Base-by-base conservation (phyloP, 2,113 vertebrate species). In the Grantiella picta region DNA sequence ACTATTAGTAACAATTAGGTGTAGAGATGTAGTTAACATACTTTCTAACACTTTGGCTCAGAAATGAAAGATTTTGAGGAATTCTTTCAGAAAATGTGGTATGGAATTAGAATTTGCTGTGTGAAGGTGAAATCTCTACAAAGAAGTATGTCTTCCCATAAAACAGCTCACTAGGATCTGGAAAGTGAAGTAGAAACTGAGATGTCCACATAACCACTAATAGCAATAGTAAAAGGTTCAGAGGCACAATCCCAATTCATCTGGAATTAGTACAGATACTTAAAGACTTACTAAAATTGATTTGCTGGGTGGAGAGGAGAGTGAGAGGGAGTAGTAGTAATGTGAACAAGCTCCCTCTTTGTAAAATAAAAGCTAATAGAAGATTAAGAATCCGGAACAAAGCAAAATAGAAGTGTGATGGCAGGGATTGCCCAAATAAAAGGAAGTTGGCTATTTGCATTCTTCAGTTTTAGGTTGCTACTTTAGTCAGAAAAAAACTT, bases 231-330 rank as follows among this genome's bases (percentile, higher is more conserved):
- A 44, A 89, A 75, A 57, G 12, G 16, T 10, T 16, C 14, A 79
- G 42, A 70, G 12, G 11, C 52, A 70, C 36, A 82, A 75, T 75
- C 21, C 11, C 12, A 53, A 36, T n/a, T 82, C 47, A 82, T 9
- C 2, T 66, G 22, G 36, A 61, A 70, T 35, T 22, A 27, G 12
- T 44, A 52, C 0, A 5, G 54, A 40, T 77, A 35, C 49, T 38
- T 42, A 60, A 17, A 78, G 47, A 52, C 23, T 66, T 75, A 49
- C 2, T 70, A 60, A 88, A 94, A 71, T 22, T 38, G 17, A 54
- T 73, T 85, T 68, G 1, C 9, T 66, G 1, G 4, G 23, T 11
- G 6, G 7, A 6, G 5, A 1, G 9, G 6, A 10, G 15, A 38
- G 19, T 52, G 40, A 60, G 9, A 52, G 28, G 17, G 45, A 21